phyloP scores from a whole-genome alignment of 2,888 invertebrate genomes.

The Drosophila rubida region DNA sequence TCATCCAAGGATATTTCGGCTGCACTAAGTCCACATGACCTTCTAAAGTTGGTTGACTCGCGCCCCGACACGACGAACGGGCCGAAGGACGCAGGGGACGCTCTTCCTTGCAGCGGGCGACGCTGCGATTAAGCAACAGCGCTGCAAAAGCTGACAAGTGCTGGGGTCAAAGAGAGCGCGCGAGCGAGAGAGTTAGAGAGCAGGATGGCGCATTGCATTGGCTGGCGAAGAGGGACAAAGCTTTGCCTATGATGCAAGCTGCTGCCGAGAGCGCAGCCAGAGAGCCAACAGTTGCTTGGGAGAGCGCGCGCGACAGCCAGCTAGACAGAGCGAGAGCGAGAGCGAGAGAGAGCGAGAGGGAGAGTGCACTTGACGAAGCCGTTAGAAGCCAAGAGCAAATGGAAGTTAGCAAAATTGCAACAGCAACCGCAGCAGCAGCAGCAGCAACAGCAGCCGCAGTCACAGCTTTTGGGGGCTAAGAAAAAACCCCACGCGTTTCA shows the following conservation, averaged over 20 bases:
- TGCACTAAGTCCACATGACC: slow-evolving; percentile 78
- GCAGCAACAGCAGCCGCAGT: slow-evolving; percentile 22
- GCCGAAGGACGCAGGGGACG: not conserved
- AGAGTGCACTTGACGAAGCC: slow-evolving; percentile 57
- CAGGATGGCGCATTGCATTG: slow-evolving; percentile 3
- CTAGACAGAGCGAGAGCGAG: slow-evolving; percentile 5
- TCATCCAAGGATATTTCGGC: slow-evolving; percentile 77
- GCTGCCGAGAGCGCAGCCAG: not conserved
- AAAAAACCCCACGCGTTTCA: slow-evolving; percentile 55
- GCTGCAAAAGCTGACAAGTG: slow-evolving; percentile 56
- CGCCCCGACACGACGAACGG: slow-evolving; percentile 16
- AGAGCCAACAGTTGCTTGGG: slow-evolving; percentile 6
- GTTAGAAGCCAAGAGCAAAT: slow-evolving; percentile 56
- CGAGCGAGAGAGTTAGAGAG: not conserved
- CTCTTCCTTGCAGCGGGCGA: too few relatives aligned
- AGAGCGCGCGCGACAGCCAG: slow-evolving; percentile 10
- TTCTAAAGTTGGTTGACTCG: slow-evolving; percentile 82
- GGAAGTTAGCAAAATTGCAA: slow-evolving; percentile 54
- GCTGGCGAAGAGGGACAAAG: slow-evolving; percentile 3
- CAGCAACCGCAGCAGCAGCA: slow-evolving; percentile 5
- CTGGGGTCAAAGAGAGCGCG: slow-evolving; percentile 8
- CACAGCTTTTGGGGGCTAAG: slow-evolving; percentile 47
- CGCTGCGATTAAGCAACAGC: slow-evolving; percentile 52
- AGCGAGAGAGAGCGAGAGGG: slow-evolving; percentile 9
- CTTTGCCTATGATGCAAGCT: slow-evolving; percentile 42